These are phyloP conservation scores for Phycodurus eques DNA, from an alignment of 2,113 vertebrate genomes.

Conservation along the genomic window DNA sequence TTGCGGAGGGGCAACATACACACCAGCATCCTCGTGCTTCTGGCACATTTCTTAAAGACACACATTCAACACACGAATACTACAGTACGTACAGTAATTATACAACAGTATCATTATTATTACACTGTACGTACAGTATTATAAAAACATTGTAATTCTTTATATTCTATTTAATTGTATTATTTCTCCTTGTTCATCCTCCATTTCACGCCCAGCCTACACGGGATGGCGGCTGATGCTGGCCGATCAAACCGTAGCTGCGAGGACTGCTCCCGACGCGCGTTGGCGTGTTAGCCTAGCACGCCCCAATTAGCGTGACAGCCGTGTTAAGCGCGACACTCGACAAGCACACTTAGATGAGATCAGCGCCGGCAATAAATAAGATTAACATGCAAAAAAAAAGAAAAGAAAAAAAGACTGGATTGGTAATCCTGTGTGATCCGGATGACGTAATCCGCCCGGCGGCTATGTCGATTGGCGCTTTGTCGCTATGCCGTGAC, in stretches of 20 bases:
- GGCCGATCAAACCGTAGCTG: conserved; percentile 47
- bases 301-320: conserved; percentile 38
- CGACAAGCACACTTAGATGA: conserved; percentile 32
- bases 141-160: too few species aligned
- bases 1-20: too few species aligned
- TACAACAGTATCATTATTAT: too few species aligned
- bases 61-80: too few species aligned
- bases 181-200: conserved; percentile 12
- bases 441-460: conserved; percentile 22
- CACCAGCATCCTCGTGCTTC: too few species aligned
- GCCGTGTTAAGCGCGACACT: conserved; percentile 40
- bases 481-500: conserved; percentile 14
- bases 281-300: conserved; percentile 18
- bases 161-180: too few species aligned
- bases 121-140: too few species aligned
- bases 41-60: too few species aligned
- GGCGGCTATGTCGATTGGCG: conserved; percentile 19
- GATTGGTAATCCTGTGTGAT: conserved; percentile 42
- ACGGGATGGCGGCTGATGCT: conserved; percentile 38
- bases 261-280: conserved; percentile 4
- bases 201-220: conserved; percentile 26
- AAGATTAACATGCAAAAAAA: conserved; percentile 39
- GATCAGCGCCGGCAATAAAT: conserved; percentile 44
- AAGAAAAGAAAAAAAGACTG: conserved; percentile 6
- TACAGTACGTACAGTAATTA: too few species aligned